Percentiles rank a stretch among this genome's conserved stretches.
Conservation (phyloP, 2,888 invertebrate species). For the Mantis religiosa region DNA sequence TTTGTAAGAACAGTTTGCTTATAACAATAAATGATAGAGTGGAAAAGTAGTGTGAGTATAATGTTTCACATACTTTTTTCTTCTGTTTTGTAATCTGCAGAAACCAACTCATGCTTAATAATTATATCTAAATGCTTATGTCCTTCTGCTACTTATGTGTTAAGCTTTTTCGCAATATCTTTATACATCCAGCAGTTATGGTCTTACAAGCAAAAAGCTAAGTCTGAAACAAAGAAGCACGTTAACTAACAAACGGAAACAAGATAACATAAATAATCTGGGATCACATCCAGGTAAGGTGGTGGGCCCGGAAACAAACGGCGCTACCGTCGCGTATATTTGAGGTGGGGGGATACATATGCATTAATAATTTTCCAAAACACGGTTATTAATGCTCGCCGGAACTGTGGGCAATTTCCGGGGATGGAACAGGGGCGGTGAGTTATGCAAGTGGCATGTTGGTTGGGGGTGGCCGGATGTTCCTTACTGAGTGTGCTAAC, state of each 20-base stretch:
- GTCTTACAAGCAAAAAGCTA: not conserved
- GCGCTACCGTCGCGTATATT: not conserved
- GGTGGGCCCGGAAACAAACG: not conserved
- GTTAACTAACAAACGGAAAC: not conserved
- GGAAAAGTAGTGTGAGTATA: too few species aligned
- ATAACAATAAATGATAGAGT: too few species aligned
- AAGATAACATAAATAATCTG: not conserved
- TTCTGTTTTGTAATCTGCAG: too few species aligned
- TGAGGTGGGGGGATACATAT: not conserved
- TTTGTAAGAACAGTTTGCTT: too few species aligned
- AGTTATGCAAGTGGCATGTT: slow-evolving; percentile 2
- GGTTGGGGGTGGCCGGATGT: not conserved
- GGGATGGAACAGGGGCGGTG: not conserved
- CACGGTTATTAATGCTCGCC: slow-evolving; percentile 5
- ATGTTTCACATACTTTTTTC: too few species aligned
- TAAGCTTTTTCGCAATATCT: too few species aligned
- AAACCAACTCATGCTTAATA: too few species aligned
- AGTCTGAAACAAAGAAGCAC: not conserved
- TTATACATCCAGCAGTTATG: too few species aligned
- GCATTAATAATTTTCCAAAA: slow-evolving; percentile 19
- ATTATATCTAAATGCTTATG: too few species aligned
- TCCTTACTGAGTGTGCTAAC: not conserved
- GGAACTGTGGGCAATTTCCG: slow-evolving; percentile 14
- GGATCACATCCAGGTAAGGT: not conserved
- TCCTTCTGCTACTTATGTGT: too few species aligned